Evolutionary conservation across 1,140 invertebrate genomes (phyloP).

Genomic region (Drosophila littoralis): DNA sequence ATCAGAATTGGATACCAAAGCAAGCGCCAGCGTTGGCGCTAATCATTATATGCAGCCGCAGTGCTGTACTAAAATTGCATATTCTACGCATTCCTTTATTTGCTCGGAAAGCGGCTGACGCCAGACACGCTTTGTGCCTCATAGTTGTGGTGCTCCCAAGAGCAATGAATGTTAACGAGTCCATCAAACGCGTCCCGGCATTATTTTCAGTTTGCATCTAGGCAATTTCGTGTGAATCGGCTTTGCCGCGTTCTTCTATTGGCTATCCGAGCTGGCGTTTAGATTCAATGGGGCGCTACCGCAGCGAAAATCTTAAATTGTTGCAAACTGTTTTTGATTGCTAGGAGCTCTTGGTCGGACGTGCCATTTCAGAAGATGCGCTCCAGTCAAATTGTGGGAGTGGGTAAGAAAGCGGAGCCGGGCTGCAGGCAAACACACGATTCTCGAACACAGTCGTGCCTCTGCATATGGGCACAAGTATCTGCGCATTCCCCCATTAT

Average conservation of each 20-base stretch:
- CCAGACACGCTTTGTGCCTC: constrained; percentile 22
- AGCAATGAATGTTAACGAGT: constrained; percentile 43
- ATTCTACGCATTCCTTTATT: constrained; percentile 9
- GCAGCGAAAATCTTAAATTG: constrained; percentile 73
- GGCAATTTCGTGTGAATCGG: constrained; percentile 51
- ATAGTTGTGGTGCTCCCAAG: constrained; percentile 20
- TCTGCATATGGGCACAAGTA: constrained; percentile 65
- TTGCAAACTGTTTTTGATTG: constrained; percentile 77
- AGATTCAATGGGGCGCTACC: constrained; percentile 35
- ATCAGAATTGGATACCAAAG: not conserved
- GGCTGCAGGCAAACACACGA: constrained; percentile 42
- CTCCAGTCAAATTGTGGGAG: constrained; percentile 1
- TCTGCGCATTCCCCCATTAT: constrained; percentile 61
- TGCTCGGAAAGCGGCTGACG: constrained; percentile 5
- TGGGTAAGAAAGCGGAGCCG: constrained; percentile 16
- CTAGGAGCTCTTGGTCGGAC: constrained; percentile 47
- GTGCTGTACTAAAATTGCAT: not conserved
- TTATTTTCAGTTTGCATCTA: constrained; percentile 51
- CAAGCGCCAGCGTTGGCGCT: constrained; percentile 43
- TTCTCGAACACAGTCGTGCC: constrained; percentile 60
- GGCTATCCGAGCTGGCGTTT: constrained; percentile 73
- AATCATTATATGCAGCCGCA: constrained; percentile 6
- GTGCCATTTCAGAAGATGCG: constrained; percentile 68
- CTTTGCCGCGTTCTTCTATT: constrained; percentile 26
- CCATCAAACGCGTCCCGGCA: constrained; percentile 51